A percentile compares a stretch with the other conserved stretches of the same genome.
These are phyloP conservation scores for Phylloscopus collybita DNA, from an alignment of 2,797 vertebrate genomes.

Conservation along the genomic window DNA sequence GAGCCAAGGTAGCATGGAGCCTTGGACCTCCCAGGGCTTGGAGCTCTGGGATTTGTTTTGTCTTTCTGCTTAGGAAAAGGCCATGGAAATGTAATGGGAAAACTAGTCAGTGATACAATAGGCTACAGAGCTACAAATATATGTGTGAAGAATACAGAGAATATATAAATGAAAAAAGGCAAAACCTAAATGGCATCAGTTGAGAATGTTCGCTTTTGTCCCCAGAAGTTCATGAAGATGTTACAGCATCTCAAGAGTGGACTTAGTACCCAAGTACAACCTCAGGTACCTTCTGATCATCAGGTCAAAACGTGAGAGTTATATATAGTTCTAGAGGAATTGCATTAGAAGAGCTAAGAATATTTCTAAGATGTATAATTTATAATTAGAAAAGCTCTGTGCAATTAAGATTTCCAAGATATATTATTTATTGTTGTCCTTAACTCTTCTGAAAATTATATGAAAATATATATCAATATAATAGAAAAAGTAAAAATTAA, in stretches of 20 bases:
- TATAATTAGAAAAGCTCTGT: not conserved
- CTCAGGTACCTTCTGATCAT: not conserved
- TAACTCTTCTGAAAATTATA: not conserved
- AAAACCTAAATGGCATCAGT: not conserved
- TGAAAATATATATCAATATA: no score
- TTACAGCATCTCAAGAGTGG: not conserved
- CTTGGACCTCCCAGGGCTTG: fast-evolving
- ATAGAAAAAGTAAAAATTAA: not conserved
- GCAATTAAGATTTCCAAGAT: not conserved
- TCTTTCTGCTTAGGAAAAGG: not conserved
- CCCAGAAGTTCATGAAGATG: not conserved
- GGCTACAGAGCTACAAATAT: not conserved
- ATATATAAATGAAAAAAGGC: not conserved
- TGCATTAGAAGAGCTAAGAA: not conserved
- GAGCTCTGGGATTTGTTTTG: not conserved
- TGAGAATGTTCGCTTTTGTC: not conserved
- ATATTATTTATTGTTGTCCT: not conserved
- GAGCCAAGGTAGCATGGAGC: not conserved
- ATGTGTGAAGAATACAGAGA: no score
- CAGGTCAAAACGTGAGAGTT: not conserved
- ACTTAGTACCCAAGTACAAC: not conserved
- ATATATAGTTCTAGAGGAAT: not conserved
- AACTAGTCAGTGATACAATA: not conserved
- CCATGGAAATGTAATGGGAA: not conserved
- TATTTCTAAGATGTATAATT: not conserved